Evolutionary conservation across 2,888 invertebrate genomes (phyloP).

Genomic region (Agonum fuliginosum): DNA sequence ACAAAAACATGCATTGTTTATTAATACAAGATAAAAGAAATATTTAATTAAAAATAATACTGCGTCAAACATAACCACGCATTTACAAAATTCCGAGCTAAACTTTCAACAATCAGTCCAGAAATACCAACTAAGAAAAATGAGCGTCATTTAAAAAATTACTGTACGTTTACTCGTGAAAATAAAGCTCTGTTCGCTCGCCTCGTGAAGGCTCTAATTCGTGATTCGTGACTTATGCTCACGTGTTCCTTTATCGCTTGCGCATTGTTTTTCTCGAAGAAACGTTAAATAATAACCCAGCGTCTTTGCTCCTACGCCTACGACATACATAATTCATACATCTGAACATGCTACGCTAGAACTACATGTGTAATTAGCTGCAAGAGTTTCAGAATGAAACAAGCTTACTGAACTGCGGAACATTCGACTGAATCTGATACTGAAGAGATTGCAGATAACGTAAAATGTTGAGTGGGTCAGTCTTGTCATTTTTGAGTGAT

Average conservation of each 20-base stretch:
- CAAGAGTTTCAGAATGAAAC: slow-evolving; percentile 18
- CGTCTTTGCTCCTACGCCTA: background rate
- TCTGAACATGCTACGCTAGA: background rate
- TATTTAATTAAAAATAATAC: background rate
- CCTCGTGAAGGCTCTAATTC: slow-evolving; percentile 48
- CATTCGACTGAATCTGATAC: background rate
- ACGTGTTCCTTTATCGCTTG: slow-evolving; percentile 32
- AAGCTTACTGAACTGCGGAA: background rate
- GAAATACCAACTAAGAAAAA: slow-evolving; percentile 37
- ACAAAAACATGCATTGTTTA: no score
- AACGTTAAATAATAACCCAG: slow-evolving; percentile 49
- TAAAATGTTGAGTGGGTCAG: background rate
- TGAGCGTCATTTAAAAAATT: slow-evolving; percentile 34
- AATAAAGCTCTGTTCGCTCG: slow-evolving; percentile 33
- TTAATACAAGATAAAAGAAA: no score
- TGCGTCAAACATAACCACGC: background rate
- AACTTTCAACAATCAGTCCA: slow-evolving; percentile 35
- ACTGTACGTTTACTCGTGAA: slow-evolving; percentile 27
- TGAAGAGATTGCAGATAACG: background rate
- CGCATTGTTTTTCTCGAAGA: slow-evolving; percentile 9
- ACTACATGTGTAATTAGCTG: slow-evolving; percentile 49
- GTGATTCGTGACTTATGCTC: slow-evolving; percentile 55
- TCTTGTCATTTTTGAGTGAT: slow-evolving; percentile 29
- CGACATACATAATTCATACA: slow-evolving; percentile 54
- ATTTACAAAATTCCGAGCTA: slow-evolving; percentile 19